These are phyloP conservation scores for Dinocampus coccinellae DNA, from an alignment of 2,888 invertebrate species.

Conservation along the genomic window DNA sequence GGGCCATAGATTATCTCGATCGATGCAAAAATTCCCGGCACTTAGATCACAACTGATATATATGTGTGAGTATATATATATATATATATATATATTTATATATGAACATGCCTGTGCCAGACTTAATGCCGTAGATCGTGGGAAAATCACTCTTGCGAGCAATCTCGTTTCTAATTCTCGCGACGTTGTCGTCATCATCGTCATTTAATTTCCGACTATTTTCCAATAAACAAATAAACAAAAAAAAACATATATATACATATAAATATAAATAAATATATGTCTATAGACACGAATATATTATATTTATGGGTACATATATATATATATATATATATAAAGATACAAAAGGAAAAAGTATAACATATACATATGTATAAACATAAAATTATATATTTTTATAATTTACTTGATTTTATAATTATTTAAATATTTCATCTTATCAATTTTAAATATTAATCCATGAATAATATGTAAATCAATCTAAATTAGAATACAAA, in stretches of 20 bases:
- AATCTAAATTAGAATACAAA: neutral
- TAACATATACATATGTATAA: too few relatives aligned
- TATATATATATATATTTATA: too few relatives aligned
- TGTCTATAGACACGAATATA: too few relatives aligned
- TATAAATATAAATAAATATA: too few relatives aligned
- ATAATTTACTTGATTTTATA: too few relatives aligned
- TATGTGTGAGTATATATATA: neutral
- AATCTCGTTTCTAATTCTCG: slow-evolving; percentile 27
- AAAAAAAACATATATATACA: too few relatives aligned
- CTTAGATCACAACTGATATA: slow-evolving; percentile 50
- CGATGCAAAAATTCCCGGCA: slow-evolving; percentile 51
- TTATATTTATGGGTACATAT: too few relatives aligned
- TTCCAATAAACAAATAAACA: neutral
- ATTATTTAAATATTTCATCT: slow-evolving; percentile 2
- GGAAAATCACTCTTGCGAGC: slow-evolving; percentile 22
- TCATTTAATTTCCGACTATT: slow-evolving; percentile 3
- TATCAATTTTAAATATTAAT: neutral
- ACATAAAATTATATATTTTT: too few relatives aligned
- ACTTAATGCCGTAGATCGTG: slow-evolving; percentile 26
- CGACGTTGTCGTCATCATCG: neutral
- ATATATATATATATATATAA: too few relatives aligned
- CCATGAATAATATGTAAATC: too few relatives aligned
- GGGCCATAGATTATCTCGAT: slow-evolving; percentile 48
- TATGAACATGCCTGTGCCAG: neutral
- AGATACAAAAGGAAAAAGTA: too few relatives aligned